phyloP scores from a whole-genome alignment of 2,888 invertebrate genomes.

The Arctia plantaginis region DNA sequence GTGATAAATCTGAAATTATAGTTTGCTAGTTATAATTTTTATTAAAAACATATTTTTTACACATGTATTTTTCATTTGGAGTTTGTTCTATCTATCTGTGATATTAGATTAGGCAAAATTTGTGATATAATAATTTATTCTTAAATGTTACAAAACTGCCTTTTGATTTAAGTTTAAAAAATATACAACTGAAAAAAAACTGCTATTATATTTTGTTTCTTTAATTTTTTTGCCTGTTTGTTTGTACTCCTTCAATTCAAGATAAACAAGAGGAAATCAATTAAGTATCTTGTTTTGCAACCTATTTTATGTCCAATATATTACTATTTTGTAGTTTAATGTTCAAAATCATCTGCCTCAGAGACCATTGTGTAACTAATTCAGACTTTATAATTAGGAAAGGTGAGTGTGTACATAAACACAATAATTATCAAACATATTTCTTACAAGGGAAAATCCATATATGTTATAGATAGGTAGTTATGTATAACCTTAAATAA shows the following conservation, averaged over 20 bases:
- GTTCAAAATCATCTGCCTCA: too few relatives aligned
- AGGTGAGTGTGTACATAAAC: too few relatives aligned
- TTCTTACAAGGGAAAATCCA: too few relatives aligned
- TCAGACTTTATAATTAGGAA: too few relatives aligned
- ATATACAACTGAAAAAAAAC: constrained; percentile 15
- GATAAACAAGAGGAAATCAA: background rate
- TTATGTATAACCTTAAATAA: too few relatives aligned
- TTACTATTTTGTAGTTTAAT: background rate
- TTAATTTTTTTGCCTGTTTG: constrained; percentile 7
- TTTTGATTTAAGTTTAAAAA: constrained; percentile 13
- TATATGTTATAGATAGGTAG: too few relatives aligned
- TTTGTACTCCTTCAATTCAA: constrained; percentile 8
- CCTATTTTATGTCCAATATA: background rate
- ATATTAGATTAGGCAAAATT: constrained; percentile 35
- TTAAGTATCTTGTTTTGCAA: background rate
- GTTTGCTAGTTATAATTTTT: constrained; percentile 23
- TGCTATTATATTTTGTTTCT: constrained; percentile 12
- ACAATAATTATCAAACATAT: too few relatives aligned
- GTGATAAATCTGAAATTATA: constrained; percentile 48
- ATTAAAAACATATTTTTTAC: constrained; percentile 41
- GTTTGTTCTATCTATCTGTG: constrained; percentile 31
- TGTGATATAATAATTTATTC: constrained; percentile 21
- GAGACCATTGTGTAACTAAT: too few relatives aligned
- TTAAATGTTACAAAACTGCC: constrained; percentile 19
- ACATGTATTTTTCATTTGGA: constrained; percentile 30